Evolutionary conservation across 2,888 invertebrate genomes (phyloP), one percentile per base, ranked within the genome.

Genomic region (Ariolimax columbianus): DNA sequence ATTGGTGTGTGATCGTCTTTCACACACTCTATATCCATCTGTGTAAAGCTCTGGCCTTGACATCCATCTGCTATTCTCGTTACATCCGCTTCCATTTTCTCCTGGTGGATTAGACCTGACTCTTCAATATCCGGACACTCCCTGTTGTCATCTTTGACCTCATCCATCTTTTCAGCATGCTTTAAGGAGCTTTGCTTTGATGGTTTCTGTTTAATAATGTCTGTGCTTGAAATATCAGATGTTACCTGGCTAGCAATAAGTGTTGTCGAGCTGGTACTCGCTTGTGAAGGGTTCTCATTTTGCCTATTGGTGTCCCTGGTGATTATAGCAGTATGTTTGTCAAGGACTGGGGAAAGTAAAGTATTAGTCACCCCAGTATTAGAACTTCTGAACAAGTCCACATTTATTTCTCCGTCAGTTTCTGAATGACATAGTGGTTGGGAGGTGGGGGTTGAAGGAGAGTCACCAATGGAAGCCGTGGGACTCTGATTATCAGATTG

Each of bases 401-500:
- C 17, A 55, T 0, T 36, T 3, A 33, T 14, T n/a, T 11, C 40
- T 40, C 6, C 38, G 0, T 80, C 47, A 68, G 43, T 47, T 2
- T 23, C 30, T n/a, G 30, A 66, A 40, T 63, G 79, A 26, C 7
- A 68, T 47, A 47, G 17, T 30, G 38, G n/a, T 9, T 40, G 59
- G 40, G n/a, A 59, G 63, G 40, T 23, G 23, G 30, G 33, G 1
- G 79, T 38, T 14, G 30, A 40, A 6, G 79, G 43, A 26, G 79
- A 43, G 43, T 47, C 66, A 66, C 9, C 43, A 33, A 55, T 59
- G 33, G 51, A 77, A 77, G 55, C 1, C 36, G 88, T 89, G 38
- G 89, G 90, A 73, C 89, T 89, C 0, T 88, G 89, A 0, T 40
- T 66, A 26, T 89, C 90, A 11, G 91, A 90, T 14, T 89, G 91